Conservation (phyloP, 2,113 vertebrate species). For the Cyanistes caeruleus region DNA sequence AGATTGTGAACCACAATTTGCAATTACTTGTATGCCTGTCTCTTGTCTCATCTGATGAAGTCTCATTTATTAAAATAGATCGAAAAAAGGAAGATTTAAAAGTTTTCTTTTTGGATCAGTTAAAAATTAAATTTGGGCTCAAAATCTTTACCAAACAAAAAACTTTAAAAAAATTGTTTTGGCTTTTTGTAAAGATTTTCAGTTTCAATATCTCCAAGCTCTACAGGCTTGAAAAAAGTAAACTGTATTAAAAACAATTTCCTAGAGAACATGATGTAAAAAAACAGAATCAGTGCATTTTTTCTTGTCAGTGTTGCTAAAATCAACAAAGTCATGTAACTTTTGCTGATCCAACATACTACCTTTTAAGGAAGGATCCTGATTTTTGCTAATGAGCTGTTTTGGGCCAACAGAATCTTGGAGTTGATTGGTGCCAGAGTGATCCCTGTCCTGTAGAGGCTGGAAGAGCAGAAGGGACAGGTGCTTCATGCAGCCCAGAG, state of each 20-base stretch:
- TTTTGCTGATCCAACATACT: not conserved
- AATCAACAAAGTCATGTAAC: rapidly evolving
- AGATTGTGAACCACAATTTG: not conserved
- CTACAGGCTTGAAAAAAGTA: not conserved
- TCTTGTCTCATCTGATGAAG: not conserved
- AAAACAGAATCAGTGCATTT: not conserved
- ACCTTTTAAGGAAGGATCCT: not conserved
- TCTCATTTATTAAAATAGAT: not conserved
- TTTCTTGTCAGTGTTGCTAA: not conserved
- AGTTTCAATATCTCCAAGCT: not conserved
- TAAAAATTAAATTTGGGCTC: not conserved
- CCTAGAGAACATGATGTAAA: not conserved
- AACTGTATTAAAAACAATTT: not conserved
- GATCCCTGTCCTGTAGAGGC: rapidly evolving
- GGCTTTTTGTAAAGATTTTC: not conserved
- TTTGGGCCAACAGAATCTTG: not conserved
- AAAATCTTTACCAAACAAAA: not conserved
- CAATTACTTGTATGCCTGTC: rapidly evolving
- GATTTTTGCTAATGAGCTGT: not conserved
- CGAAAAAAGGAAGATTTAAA: not conserved
- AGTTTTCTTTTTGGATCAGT: not conserved
- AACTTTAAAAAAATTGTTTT: not conserved
- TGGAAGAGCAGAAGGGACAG: rapidly evolving
- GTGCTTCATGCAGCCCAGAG: not conserved
- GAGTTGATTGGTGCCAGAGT: rapidly evolving